A percentile compares a stretch with the other conserved stretches of the same genome.
Conservation (phyloP, 1,140 invertebrate species). For the Limonius californicus region DNA sequence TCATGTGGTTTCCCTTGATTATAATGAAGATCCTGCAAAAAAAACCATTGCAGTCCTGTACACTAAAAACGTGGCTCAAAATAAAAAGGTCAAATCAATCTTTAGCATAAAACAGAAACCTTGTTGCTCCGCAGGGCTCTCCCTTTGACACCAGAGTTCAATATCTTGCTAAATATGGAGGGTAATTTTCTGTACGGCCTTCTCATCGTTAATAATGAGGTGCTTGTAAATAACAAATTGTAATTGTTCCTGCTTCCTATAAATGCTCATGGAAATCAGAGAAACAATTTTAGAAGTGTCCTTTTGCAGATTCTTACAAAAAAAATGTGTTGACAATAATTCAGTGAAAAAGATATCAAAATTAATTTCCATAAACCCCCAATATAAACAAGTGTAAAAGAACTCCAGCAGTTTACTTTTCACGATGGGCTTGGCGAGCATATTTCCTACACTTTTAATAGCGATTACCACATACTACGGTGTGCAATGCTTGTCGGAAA, state of each 20-base stretch:
- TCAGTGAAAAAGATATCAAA: background rate
- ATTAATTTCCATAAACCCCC: background rate
- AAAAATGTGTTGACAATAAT: too few species aligned
- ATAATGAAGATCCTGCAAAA: too few species aligned
- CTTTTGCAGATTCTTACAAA: too few species aligned
- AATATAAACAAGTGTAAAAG: slow-evolving; percentile 8
- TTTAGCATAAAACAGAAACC: slow-evolving; percentile 35
- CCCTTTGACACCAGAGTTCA: background rate
- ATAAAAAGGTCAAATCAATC: background rate
- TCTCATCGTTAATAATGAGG: too few species aligned
- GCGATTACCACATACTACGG: background rate
- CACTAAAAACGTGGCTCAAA: too few species aligned
- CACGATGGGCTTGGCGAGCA: background rate
- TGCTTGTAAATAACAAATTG: too few species aligned
- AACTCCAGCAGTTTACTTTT: background rate
- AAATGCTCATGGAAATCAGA: too few species aligned
- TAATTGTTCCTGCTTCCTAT: too few species aligned
- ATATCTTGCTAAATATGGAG: background rate
- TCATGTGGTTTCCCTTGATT: background rate
- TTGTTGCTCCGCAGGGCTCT: slow-evolving; percentile 27
- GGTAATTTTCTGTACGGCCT: too few species aligned
- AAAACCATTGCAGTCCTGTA: too few species aligned
- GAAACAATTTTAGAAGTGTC: background rate
- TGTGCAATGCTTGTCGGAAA: slow-evolving; percentile 15
- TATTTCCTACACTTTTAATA: background rate